Evolutionary conservation across 2,888 invertebrate genomes (phyloP).

Genomic region (Phoenoteleia sp.): DNA sequence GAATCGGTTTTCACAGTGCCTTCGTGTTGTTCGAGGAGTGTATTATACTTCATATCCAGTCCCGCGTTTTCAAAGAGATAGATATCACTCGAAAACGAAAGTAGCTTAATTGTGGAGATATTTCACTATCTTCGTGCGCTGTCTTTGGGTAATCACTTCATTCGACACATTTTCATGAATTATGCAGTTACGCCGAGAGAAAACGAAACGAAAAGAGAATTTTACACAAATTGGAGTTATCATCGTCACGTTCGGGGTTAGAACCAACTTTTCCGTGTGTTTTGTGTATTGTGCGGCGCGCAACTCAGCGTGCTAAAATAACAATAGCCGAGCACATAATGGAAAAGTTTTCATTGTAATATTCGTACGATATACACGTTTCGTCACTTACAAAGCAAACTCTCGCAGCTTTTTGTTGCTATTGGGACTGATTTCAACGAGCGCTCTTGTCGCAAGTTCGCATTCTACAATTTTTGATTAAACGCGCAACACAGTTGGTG

Average conservation of each 20-base stretch:
- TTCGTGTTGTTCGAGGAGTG: no score
- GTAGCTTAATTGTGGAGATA: constrained; percentile 23
- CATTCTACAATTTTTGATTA: background rate
- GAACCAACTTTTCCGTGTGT: constrained; percentile 43
- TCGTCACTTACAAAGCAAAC: constrained; percentile 7
- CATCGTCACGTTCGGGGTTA: constrained; percentile 35
- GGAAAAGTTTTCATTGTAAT: constrained; percentile 50
- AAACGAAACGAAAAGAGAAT: constrained; percentile 33
- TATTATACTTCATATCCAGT: background rate
- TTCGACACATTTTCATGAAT: constrained; percentile 21
- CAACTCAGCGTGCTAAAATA: constrained; percentile 32
- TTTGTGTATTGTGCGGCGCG: constrained; percentile 44
- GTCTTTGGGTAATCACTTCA: constrained; percentile 15
- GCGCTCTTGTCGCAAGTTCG: constrained; percentile 18
- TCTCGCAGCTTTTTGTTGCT: background rate
- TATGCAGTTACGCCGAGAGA: constrained; percentile 1
- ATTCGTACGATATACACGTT: constrained; percentile 26
- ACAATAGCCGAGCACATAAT: constrained; percentile 44
- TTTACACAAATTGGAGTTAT: constrained; percentile 27
- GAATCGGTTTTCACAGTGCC: no score
- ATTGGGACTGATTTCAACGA: background rate
- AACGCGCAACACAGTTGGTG: background rate
- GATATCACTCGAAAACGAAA: constrained; percentile 40
- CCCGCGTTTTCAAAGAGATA: background rate
- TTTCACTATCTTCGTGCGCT: constrained; percentile 5